Percentiles rank a stretch among this genome's conserved stretches.
Evolutionary conservation across 1,140 invertebrate species (phyloP).

Genomic region (Zaprionus ghesquierei): DNA sequence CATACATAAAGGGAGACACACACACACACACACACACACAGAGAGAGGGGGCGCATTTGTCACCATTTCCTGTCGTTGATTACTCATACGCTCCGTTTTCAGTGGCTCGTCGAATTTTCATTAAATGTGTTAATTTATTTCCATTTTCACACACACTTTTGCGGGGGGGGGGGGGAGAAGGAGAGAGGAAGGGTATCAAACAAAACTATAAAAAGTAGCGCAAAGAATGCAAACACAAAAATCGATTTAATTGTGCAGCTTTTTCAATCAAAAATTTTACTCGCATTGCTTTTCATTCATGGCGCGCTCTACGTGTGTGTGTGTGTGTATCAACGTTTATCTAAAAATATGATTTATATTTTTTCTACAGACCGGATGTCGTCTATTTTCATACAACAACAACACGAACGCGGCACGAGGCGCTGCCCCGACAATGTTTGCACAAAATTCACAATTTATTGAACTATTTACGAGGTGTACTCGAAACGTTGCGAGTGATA

Average conservation of each 20-base stretch:
- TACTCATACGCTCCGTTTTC: constrained; percentile 76
- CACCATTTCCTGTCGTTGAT: constrained; percentile 79
- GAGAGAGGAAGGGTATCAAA: too few species aligned
- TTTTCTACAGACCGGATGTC: constrained; percentile 78
- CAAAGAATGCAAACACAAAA: too few species aligned
- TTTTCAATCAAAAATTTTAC: not conserved
- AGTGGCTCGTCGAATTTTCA: constrained; percentile 63
- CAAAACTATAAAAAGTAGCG: too few species aligned
- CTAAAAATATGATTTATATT: constrained; percentile 81
- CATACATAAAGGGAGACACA: constrained; percentile 28
- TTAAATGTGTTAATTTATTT: constrained; percentile 79
- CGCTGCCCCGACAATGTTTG: constrained; percentile 22
- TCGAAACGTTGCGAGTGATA: constrained; percentile 46
- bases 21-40: constrained; percentile 25
- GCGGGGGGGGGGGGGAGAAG: not conserved
- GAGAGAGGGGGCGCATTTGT: constrained; percentile 56
- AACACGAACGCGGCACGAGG: constrained; percentile 39
- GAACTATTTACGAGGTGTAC: constrained; percentile 45
- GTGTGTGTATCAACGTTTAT: constrained; percentile 64
- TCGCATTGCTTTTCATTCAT: not conserved
- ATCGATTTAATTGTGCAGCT: not conserved
- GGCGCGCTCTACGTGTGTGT: constrained; percentile 3
- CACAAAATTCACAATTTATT: constrained; percentile 43
- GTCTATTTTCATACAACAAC: constrained; percentile 75
- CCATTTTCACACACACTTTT: constrained; percentile 59